Conservation (phyloP, 2,888 invertebrate species). For the Morpho deidamia region DNA sequence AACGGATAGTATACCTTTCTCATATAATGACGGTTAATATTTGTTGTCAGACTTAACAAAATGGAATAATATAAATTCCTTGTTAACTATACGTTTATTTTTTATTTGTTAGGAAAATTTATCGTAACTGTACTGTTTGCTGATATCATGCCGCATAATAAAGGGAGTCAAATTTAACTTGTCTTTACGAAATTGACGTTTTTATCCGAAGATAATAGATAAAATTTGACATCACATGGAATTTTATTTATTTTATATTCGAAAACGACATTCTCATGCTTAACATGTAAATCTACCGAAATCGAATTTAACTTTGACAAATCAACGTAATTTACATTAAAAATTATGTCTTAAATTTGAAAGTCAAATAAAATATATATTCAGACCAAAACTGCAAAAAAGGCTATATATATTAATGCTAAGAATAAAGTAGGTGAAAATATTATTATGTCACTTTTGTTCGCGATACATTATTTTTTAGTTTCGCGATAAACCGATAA, state of each 20-base stretch:
- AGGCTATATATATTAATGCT: no score
- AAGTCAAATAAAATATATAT: no score
- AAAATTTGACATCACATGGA: conserved; percentile 29
- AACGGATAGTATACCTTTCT: no score
- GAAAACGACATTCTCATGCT: neutral
- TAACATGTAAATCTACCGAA: no score
- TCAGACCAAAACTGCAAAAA: no score
- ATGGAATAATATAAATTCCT: no score
- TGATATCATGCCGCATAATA: conserved; percentile 16
- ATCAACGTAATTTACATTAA: neutral
- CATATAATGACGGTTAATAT: no score
- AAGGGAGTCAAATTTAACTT: conserved; percentile 12
- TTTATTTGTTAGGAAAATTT: neutral
- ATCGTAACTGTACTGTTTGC: neutral
- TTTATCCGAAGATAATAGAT: conserved; percentile 44
- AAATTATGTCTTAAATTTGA: no score
- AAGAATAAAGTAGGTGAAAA: neutral
- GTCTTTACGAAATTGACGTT: conserved; percentile 23
- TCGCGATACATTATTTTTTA: neutral
- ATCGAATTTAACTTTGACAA: neutral
- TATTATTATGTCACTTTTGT: neutral
- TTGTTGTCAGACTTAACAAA: no score
- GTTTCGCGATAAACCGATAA: conserved; percentile 11
- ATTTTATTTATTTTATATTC: neutral
- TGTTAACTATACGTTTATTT: neutral